A percentile compares a stretch with the other conserved stretches of the same genome.
phyloP scores from a whole-genome alignment of 2,888 invertebrate species.

The Alcis repandata region DNA sequence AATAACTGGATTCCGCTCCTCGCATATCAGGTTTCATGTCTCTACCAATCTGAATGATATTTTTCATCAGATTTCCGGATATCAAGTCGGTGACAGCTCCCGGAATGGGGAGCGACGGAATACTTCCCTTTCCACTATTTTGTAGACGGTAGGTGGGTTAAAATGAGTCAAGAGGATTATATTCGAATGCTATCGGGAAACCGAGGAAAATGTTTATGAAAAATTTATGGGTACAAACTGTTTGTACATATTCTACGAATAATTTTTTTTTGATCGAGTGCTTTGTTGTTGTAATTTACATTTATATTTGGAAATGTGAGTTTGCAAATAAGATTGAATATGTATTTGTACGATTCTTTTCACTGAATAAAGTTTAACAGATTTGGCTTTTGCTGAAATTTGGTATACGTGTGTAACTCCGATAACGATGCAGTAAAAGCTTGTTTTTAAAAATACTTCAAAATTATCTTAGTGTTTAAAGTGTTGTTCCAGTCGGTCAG shows the following conservation, averaged over 20 bases:
- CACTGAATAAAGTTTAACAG: no score
- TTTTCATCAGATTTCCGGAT: conserved; percentile 24
- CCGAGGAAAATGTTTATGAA: background rate
- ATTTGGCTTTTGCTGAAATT: no score
- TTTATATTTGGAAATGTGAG: no score
- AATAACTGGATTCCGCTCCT: conserved; percentile 11
- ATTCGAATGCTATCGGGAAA: background rate
- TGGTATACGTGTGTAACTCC: no score
- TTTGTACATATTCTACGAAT: no score
- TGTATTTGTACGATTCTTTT: no score
- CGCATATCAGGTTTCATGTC: conserved; percentile 18
- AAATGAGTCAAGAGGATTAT: conserved; percentile 16
- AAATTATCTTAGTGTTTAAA: no score
- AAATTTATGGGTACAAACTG: background rate
- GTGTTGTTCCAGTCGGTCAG: no score
- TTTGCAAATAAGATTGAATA: no score
- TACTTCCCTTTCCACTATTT: conserved; percentile 16
- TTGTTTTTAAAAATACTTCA: no score
- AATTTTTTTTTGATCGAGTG: background rate
- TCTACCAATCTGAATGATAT: conserved; percentile 22
- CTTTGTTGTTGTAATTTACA: no score
- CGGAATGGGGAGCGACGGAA: conserved; percentile 6
- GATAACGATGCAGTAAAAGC: no score
- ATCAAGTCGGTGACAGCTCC: conserved; percentile 15
- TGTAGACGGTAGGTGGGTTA: background rate